These are phyloP conservation scores for Panthera tigris DNA, from an alignment of 2,113 vertebrate species.

Conservation along the genomic window DNA sequence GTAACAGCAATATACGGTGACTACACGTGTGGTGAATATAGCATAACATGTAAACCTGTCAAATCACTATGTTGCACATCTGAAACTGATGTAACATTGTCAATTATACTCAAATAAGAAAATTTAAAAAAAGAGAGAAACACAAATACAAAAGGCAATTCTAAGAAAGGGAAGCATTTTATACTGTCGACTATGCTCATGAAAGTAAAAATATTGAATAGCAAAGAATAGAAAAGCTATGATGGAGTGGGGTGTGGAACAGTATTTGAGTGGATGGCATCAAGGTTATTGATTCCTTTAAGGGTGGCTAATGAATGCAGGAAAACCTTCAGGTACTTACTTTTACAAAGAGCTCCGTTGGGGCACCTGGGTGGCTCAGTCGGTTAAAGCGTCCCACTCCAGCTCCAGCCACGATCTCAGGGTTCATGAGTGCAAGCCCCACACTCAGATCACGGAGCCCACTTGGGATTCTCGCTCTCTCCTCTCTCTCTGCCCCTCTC, in stretches of 20 bases:
- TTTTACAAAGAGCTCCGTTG: background rate
- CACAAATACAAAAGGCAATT: background rate
- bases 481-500: too few species aligned
- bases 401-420: too few species aligned
- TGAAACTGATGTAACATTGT: background rate
- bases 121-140: background rate
- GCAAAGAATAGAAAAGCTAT: background rate
- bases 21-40: background rate
- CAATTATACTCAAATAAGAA: background rate
- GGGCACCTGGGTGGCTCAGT: too few species aligned
- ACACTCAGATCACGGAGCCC: too few species aligned
- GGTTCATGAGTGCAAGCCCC: too few species aligned
- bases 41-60: background rate
- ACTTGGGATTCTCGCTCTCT: too few species aligned
- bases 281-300: background rate
- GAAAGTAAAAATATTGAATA: constrained; percentile 20
- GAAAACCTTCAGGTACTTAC: background rate
- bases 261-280: background rate
- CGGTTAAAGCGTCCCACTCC: too few species aligned
- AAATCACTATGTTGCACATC: background rate
- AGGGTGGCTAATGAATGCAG: background rate
- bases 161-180: background rate
- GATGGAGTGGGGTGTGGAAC: background rate
- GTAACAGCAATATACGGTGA: background rate
- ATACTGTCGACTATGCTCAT: background rate